phyloP scores from a whole-genome alignment of 2,113 vertebrate species.

The Poeciliopsis retropinna region DNA sequence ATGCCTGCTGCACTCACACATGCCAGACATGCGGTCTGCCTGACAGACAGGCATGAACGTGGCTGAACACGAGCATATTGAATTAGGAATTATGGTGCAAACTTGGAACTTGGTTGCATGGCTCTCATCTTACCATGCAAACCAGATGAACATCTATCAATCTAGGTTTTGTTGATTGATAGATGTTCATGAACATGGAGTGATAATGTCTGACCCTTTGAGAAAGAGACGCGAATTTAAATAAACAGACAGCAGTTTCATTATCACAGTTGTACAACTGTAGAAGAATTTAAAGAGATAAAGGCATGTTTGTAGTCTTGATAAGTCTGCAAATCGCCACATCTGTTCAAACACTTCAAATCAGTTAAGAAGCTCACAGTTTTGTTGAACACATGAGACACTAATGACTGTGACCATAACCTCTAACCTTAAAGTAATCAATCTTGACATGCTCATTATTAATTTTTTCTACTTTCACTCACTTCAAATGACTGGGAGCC shows the following conservation, averaged over 20 bases:
- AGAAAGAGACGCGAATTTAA: background rate
- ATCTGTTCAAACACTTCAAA: conserved; percentile 73
- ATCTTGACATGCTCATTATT: conserved; percentile 65
- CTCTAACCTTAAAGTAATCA: conserved; percentile 59
- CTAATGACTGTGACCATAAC: conserved; percentile 59
- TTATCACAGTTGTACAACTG: background rate
- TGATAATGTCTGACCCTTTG: background rate
- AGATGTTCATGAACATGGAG: conserved; percentile 1
- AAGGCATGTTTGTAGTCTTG: background rate
- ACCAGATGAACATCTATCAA: conserved; percentile 46
- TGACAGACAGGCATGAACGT: conserved; percentile 50
- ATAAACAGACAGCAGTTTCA: background rate
- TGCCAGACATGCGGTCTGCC: conserved; percentile 51
- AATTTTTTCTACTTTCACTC: conserved; percentile 48
- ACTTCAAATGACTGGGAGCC: background rate
- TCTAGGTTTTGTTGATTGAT: conserved; percentile 17
- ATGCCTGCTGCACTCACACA: conserved; percentile 50
- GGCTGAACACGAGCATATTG: conserved; percentile 65
- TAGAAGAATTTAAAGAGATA: background rate
- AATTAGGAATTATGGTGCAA: conserved; percentile 68
- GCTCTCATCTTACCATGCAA: conserved; percentile 42
- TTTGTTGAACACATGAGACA: conserved; percentile 54
- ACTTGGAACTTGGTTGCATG: conserved; percentile 23
- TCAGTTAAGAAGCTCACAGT: conserved; percentile 72
- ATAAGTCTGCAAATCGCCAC: conserved; percentile 26